Evolutionary conservation across 1,140 invertebrate genomes (phyloP).

Genomic region (Drosophila busckii): DNA sequence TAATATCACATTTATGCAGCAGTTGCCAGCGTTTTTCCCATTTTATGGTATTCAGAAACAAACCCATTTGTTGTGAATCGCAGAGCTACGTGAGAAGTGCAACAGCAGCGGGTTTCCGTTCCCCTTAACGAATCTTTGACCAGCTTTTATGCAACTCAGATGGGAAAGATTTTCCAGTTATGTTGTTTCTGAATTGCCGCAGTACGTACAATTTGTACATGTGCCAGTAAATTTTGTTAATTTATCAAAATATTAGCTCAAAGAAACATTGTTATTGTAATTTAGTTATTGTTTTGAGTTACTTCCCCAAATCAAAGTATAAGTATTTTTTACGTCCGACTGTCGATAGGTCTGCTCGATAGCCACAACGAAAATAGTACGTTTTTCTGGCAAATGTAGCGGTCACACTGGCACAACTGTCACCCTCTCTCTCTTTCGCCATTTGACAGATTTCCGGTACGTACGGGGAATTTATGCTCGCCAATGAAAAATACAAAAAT

Average conservation of each 20-base stretch:
- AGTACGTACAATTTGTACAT: constrained; percentile 21
- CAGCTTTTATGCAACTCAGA: constrained; percentile 54
- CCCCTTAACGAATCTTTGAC: constrained; percentile 19
- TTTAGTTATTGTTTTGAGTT: constrained; percentile 48
- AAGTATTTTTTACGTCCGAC: constrained; percentile 12
- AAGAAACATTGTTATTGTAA: constrained; percentile 54
- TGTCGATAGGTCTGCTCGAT: no score
- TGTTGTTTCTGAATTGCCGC: constrained; percentile 21
- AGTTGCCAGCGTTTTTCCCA: constrained; percentile 57
- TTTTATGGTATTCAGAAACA: constrained; percentile 54
- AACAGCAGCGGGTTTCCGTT: constrained; percentile 15
- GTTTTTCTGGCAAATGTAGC: constrained; percentile 12
- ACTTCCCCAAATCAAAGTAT: constrained; percentile 30
- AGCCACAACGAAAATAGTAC: no score
- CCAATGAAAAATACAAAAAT: constrained; percentile 39
- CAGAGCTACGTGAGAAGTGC: constrained; percentile 13
- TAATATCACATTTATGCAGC: constrained; percentile 45
- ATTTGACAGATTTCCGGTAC: constrained; percentile 78
- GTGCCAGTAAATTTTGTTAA: constrained; percentile 47
- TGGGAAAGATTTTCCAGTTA: constrained; percentile 2
- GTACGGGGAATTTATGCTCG: constrained; percentile 64
- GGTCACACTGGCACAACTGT: constrained; percentile 33
- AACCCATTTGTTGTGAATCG: constrained; percentile 44
- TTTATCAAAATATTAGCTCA: constrained; percentile 11
- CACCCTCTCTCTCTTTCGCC: constrained; percentile 68